Evolutionary conservation across 92 coral and sea anemone genomes (phyloP).

Genomic region (Zoanthus sociatus): DNA sequence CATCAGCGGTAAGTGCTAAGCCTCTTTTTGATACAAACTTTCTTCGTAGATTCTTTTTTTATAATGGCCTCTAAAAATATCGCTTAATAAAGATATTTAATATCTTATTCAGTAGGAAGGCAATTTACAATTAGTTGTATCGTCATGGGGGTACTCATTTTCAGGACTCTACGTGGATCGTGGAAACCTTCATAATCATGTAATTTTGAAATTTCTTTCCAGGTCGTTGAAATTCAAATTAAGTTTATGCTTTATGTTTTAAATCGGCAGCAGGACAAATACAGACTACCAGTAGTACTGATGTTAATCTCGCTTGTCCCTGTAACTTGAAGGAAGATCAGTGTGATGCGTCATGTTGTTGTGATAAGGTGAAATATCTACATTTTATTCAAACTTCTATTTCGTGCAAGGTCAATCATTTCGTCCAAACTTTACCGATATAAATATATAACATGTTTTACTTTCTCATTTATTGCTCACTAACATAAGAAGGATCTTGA

Average conservation of each 20-base stretch:
- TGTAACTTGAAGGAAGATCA: conserved; percentile 78
- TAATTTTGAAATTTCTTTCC: neutral
- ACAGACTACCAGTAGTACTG: conserved; percentile 63
- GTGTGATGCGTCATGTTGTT: conserved; percentile 93
- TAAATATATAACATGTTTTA: no score
- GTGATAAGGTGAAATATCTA: conserved; percentile 78
- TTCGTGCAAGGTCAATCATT: no score
- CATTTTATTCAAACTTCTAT: neutral
- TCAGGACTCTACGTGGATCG: no score
- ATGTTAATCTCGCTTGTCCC: conserved; percentile 78
- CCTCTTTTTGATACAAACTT: neutral
- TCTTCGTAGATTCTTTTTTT: no score
- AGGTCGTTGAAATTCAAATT: neutral
- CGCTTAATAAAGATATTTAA: no score
- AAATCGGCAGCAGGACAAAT: conserved; percentile 46
- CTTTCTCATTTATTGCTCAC: no score
- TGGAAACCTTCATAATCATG: neutral
- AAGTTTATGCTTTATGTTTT: neutral
- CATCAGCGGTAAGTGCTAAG: conserved; percentile 34
- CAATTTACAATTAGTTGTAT: no score
- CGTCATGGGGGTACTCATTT: no score
- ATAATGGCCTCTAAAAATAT: no score
- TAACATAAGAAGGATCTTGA: no score
- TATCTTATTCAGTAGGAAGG: no score
- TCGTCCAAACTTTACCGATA: no score